Base-by-base conservation (phyloP, 2,113 vertebrate species). In the Tachysurus fulvidraco region DNA sequence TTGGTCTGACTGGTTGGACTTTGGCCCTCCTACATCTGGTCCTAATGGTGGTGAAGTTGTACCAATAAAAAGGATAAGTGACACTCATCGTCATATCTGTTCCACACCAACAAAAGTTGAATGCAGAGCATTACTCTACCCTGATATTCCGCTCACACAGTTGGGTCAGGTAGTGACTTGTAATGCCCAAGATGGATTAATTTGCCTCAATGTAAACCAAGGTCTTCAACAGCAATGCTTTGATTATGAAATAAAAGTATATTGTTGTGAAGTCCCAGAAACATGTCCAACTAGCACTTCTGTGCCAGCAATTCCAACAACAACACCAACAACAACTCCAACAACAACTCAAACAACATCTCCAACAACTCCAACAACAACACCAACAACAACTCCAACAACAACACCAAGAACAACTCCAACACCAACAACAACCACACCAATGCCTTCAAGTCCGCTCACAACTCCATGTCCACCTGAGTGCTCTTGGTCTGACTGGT, bases 121-220 rank as follows among this genome's bases (percentile, higher is more conserved):
- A 65, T 93, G 92, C 28, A 86, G 85, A 87, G 88, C 92, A 73
- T 83, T 83, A 73, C 36, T 46, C 19, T 90, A 87, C 25, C 90
- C 89, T 83, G 16, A 1, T 1, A 0, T 14, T 0, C 2, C 36
- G 0, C 55, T 90, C 0, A 86, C 88, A 21, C 9, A 89, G 30
- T 0, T 95, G 19, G 92, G 91, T 2, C 94, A 95, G 87, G 65
- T 0, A 73, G 88, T 92, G 0, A 89, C 23, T 3, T 0, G 93
- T 10, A 83, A 92, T 0, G 59, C 83, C 46, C 0, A 81, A 23
- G 85, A 89, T 16, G 92, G 91, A 73, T 79, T 92, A 0, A 88
- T 92, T 41, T 94, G 94, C 65, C 46, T 73, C 55, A 95, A 94
- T 65, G 28, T 86, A 1, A 91, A 94, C 28, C 94, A 94, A 5